These are phyloP conservation scores for Podarcis raffonei DNA, from an alignment of 2,113 vertebrate genomes.

Conservation along the genomic window DNA sequence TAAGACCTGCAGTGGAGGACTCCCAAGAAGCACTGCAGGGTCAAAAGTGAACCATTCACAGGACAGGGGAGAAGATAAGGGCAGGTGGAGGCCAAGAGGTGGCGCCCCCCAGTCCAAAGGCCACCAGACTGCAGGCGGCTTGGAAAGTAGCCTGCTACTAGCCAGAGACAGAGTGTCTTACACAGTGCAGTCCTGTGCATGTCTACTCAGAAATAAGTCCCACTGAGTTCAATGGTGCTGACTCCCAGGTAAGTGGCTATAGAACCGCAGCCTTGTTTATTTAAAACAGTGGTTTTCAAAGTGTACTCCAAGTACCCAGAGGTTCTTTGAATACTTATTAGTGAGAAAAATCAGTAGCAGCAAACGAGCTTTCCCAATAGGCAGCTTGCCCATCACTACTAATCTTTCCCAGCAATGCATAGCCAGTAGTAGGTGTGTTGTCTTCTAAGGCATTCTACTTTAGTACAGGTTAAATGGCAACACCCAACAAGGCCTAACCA, in stretches of 20 bases:
- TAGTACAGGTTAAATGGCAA: background rate
- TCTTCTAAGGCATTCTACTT: background rate
- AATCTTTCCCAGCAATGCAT: background rate
- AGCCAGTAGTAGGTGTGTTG: background rate
- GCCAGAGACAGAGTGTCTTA: background rate
- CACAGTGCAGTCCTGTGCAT: background rate
- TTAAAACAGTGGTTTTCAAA: background rate
- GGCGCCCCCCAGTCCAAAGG: background rate
- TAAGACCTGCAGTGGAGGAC: background rate
- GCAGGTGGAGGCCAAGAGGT: background rate
- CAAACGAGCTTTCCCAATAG: background rate
- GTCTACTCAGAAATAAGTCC: background rate
- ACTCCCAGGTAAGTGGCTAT: background rate
- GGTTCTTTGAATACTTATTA: background rate
- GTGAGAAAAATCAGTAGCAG: background rate
- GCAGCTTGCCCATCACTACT: too few species aligned
- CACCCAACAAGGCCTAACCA: background rate
- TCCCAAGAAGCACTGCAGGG: background rate
- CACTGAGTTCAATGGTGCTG: background rate
- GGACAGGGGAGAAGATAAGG: background rate
- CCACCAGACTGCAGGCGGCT: background rate
- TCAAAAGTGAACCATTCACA: background rate
- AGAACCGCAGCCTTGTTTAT: background rate
- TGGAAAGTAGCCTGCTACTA: background rate
- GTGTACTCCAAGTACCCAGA: background rate